phyloP scores from a whole-genome alignment of 2,888 invertebrate genomes.

The Diarsia brunnea region DNA sequence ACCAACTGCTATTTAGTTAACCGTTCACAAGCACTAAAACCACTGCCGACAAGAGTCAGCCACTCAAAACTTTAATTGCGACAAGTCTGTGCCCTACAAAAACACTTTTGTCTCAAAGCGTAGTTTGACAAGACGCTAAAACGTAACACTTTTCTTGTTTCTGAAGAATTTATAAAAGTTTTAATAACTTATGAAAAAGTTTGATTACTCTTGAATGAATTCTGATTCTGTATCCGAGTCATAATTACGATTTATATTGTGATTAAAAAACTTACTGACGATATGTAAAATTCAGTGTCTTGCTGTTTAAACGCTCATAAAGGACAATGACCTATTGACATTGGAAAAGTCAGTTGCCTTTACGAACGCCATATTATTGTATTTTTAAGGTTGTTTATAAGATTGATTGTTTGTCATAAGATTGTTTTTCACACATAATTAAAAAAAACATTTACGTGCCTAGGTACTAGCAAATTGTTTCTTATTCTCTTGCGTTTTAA shows the following conservation, averaged over 20 bases:
- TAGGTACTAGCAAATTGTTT: not conserved
- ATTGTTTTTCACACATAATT: not conserved
- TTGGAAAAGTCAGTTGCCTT: slow-evolving; percentile 32
- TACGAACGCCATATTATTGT: slow-evolving; percentile 17
- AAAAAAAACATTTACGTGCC: not conserved
- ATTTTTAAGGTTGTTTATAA: no score
- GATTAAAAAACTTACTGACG: not conserved
- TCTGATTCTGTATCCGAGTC: not conserved
- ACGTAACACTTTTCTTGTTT: slow-evolving; percentile 11
- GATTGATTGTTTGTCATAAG: no score
- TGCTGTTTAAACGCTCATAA: slow-evolving; percentile 11
- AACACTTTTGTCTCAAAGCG: slow-evolving; percentile 13
- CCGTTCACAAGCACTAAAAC: slow-evolving; percentile 8
- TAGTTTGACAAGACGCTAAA: slow-evolving; percentile 2
- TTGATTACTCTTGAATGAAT: slow-evolving; percentile 4
- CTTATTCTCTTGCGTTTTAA: slow-evolving; percentile 8
- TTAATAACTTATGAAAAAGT: slow-evolving; percentile 16
- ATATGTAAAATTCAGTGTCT: slow-evolving; percentile 1
- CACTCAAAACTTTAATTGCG: slow-evolving; percentile 14
- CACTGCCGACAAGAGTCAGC: not conserved
- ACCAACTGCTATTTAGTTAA: not conserved
- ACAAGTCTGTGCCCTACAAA: slow-evolving; percentile 4
- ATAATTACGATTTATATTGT: not conserved
- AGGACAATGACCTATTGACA: slow-evolving; percentile 27
- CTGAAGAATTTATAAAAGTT: slow-evolving; percentile 8